Evolutionary conservation across 2,797 vertebrate species (phyloP), one percentile per base, ranked within the genome.

Genomic region (Mareca strepera): DNA sequence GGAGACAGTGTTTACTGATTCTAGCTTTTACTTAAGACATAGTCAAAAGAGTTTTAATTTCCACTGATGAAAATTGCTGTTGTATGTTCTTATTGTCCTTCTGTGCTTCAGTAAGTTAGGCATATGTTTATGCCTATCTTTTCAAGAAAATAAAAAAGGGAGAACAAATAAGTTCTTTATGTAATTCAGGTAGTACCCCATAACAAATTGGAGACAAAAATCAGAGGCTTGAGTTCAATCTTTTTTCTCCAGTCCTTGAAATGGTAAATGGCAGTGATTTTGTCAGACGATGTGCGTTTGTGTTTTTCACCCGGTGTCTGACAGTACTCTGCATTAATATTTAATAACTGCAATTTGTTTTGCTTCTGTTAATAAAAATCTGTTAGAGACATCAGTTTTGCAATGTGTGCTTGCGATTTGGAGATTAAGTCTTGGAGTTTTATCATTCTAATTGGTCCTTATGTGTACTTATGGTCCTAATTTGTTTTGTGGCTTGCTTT

Each of bases 401-500:
- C 37, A 37, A 11, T 10, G 6, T 7, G 7, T 60, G 52, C 59
- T 67, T 41, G 37, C 53, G 44, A 83, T 80, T 20, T 91, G 44
- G 86, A 76, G 13, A 56, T 9, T 76, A 62, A 76, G 31, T 59
- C 5, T 96, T 85, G 60, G 74, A 37, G 21, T 70, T 86, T 92
- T 92, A 23, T 3, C 77, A 35, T 88, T 92, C 82, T 76, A 14
- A n/a, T 75, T 90, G 29, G 6, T 43, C 20, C 39, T 55, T 29
- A 22, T 21, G 7, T 56, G 55, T 31, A 18, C 31, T 92, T 46
- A n/a, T 4, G 11, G 62, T 91, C 87, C 82, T 92, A 79, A 96
- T 59, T 95, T 78, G 18, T 68, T 94, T 87, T 91, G 62, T 94
- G 89, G 21, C 82, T 92, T 88, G 82, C 64, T 96, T 88, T 91